A percentile compares a stretch with the other conserved stretches of the same genome.
Evolutionary conservation across 2,113 vertebrate genomes (phyloP).

Genomic region (Toxotes jaculatrix): DNA sequence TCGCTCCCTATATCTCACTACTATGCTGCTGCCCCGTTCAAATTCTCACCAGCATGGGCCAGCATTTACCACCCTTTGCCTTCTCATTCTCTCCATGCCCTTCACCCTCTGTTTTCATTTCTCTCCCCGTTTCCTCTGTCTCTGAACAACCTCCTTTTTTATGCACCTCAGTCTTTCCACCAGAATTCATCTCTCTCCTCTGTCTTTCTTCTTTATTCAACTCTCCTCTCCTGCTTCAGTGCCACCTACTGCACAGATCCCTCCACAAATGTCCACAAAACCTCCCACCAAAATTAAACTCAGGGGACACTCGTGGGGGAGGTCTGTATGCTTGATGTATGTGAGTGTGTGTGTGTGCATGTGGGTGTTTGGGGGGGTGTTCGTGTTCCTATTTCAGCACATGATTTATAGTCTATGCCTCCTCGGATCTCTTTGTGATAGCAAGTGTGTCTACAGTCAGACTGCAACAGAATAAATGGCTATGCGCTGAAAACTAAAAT

Average conservation of each 20-base stretch:
- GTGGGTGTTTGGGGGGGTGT: constrained; percentile 50
- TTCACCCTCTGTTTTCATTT: constrained; percentile 3
- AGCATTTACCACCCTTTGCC: not conserved
- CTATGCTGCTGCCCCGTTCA: not conserved
- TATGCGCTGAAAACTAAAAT: constrained; percentile 5
- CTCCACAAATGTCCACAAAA: constrained; percentile 45
- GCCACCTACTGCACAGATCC: constrained; percentile 58
- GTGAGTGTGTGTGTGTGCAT: constrained; percentile 19
- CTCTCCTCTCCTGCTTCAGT: constrained; percentile 8
- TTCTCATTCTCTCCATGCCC: not conserved
- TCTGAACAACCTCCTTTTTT: constrained; percentile 10
- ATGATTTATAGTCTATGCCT: constrained; percentile 54
- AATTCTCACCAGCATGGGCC: not conserved
- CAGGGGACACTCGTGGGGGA: constrained; percentile 52
- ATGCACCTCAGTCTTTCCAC: not conserved
- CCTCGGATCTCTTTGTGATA: constrained; percentile 34
- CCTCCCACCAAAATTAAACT: constrained; percentile 63
- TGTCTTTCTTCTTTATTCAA: constrained; percentile 10
- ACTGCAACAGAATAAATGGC: constrained; percentile 4
- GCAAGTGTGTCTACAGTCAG: constrained; percentile 14
- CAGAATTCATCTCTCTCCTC: not conserved
- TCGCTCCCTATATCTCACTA: not conserved
- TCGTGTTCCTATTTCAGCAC: constrained; percentile 53
- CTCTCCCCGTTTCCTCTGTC: not conserved
- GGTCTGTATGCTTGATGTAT: constrained; percentile 35